Evolutionary conservation across 2,888 invertebrate species (phyloP), one percentile per base, ranked within the genome.

Genomic region (Axea sp.): DNA sequence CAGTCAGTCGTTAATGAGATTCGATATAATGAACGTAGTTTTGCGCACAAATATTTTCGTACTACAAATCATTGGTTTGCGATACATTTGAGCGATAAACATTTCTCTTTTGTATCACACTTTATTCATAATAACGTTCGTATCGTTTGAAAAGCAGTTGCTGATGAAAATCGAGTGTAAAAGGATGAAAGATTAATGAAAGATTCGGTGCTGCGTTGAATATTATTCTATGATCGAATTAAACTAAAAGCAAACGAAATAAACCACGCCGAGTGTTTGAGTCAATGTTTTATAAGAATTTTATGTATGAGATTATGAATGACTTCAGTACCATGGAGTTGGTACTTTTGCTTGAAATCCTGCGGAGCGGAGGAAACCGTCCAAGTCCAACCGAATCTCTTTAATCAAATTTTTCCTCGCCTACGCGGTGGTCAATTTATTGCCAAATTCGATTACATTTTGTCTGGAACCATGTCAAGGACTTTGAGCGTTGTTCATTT

Each of bases 291-390:
- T 28, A 37, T 60, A 37, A 17, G 15, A 17, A 28, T 30, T 17
- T 47, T 47, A 55, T 37, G 22, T 31, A 41, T 43, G 43, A 43
- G 43, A 57, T 57, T 57, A 43, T 22, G 33, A 43, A 24, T 12
- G 19, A 26, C 3, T 43, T 26, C 14, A 26, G 14, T 19, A 28
- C 7, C 28, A 15, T 17, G 15, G 7, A 15, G 17, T 49, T n/a
- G 24, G 39, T 30, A 30, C 30, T 17, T 41, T 57, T 43, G 19
- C 43, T 43, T 15, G 19, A 14, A 31, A 37, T 28, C 28, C 35
- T 5, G 19, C 3, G 31, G 35, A 4, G 11, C 7, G 28, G 24
- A 24, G 24, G 28, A 26, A 9, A 1, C 3, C 7, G 12, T 2
- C 3, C 17, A 3, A 8, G 19, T n/a, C 19, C 19, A 17, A 9